Evolutionary conservation across 2,888 invertebrate species (phyloP).

Genomic region (Oeneis ivallda): DNA sequence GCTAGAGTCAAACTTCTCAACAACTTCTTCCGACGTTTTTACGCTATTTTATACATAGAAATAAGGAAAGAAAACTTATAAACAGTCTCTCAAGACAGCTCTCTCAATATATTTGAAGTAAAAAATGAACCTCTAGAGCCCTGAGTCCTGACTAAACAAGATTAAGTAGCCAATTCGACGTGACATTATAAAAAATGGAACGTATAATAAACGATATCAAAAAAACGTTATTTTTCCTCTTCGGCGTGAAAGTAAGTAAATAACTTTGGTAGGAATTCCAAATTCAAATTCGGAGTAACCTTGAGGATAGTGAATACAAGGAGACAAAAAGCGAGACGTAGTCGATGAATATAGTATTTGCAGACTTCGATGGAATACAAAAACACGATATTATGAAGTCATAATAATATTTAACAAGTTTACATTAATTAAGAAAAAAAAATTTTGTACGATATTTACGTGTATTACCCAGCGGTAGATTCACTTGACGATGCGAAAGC

Average conservation of each 20-base stretch:
- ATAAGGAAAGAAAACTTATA: background rate
- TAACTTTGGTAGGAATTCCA: conserved; percentile 23
- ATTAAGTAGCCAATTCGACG: conserved; percentile 28
- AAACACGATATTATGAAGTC: too few relatives aligned
- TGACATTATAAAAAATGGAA: conserved; percentile 22
- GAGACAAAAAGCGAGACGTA: background rate
- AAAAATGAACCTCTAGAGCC: conserved; percentile 11
- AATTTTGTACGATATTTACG: too few relatives aligned
- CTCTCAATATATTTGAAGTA: conserved; percentile 9
- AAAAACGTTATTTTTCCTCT: conserved; percentile 22
- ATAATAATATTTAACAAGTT: too few relatives aligned
- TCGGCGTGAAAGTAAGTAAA: conserved; percentile 25
- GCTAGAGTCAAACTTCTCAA: background rate
- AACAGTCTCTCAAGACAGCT: conserved; percentile 5
- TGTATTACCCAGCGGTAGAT: too few relatives aligned
- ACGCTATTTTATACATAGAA: background rate
- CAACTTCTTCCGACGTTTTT: background rate
- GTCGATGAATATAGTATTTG: background rate
- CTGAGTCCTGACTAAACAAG: conserved; percentile 7
- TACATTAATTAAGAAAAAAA: too few relatives aligned
- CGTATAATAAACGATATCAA: conserved; percentile 26
- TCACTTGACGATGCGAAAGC: too few relatives aligned
- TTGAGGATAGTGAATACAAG: conserved; percentile 8
- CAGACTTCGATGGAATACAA: background rate
- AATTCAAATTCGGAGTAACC: conserved; percentile 28